Base-by-base conservation (phyloP, 35 echinoderm and acorn worm genomes). In the Stichopus chloronotus region DNA sequence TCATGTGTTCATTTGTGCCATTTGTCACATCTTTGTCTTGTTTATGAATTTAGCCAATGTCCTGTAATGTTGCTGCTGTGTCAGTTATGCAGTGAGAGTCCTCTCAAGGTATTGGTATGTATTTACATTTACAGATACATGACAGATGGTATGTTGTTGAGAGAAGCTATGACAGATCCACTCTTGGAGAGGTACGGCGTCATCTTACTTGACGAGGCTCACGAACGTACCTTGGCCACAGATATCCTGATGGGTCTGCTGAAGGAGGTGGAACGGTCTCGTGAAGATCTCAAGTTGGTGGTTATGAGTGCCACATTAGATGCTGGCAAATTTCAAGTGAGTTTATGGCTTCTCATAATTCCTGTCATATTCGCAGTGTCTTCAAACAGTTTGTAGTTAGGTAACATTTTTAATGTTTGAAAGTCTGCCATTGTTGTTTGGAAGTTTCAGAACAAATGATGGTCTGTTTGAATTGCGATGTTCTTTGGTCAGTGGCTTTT, bases 291-390 rank as follows among this genome's bases (percentile, higher is more conserved):
- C 20, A 99, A 99, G 56, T 83, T 99, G 25, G 95, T 99, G 9
- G 86, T 99, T 30, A 99, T 99, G 97, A 99, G 97, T 59, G 97
- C 97, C 58, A 99, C 97, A 8, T 92, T 99, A 72, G 97, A 99
- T 96, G 97, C 97, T 86, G 97, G 97, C 17, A 99, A 99, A 94
- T 99, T 99, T 90, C 97, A 99, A 79, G 97, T 99, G 83, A 76
- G 83, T 84, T 13, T 58, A 74, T 74, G 69, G 13, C 22, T 4
- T 0, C 22, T 74, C 0, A 43, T 43, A 43, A 43, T 43, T 43
- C 30, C 30, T 43, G 30, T 43, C 30, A 43, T 43, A 3, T 43
- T 43, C 30, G 30, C 30, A 43, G 30, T 43, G 30, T 43, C 30
- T 43, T 43, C 30, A 43, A 43, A 43, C 30, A 43, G 30, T 43